Evolutionary conservation across 2,113 vertebrate species (phyloP).

Genomic region (Melanotaenia duboulayi): DNA sequence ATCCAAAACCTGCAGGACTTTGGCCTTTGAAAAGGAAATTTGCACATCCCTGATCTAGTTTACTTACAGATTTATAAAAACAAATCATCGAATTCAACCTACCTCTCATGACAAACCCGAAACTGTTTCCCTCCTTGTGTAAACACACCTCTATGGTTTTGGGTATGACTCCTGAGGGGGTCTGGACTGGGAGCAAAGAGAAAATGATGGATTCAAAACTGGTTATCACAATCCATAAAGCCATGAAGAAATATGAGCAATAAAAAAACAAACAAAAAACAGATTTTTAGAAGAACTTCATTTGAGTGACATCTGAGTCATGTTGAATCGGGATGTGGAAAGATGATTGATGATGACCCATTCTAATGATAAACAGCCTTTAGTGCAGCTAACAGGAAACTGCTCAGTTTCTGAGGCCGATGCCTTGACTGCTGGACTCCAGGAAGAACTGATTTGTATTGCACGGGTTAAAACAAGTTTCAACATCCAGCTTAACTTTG

Average conservation of each 20-base stretch:
- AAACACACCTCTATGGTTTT: constrained; percentile 95
- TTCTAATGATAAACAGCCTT: constrained; percentile 17
- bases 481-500: no score
- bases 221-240: not conserved
- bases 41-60: not conserved
- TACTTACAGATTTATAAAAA: not conserved
- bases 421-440: no score
- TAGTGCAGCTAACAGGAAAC: not conserved
- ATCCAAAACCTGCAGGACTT: no score
- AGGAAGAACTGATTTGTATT: no score
- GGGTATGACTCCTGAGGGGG: constrained; percentile 87
- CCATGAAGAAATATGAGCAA: not conserved
- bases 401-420: not conserved
- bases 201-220: not conserved
- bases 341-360: constrained; percentile 10
- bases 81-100: not conserved
- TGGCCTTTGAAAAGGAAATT: no score
- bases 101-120: constrained; percentile 98
- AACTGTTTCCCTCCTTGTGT: constrained; percentile 96
- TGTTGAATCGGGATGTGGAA: constrained; percentile 11
- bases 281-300: not conserved
- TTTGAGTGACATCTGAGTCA: not conserved
- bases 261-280: no score
- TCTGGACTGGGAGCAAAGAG: constrained; percentile 83
- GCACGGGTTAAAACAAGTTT: no score